These are phyloP conservation scores for Atta texana DNA, from an alignment of 1,140 invertebrate species.

Conservation along the genomic window DNA sequence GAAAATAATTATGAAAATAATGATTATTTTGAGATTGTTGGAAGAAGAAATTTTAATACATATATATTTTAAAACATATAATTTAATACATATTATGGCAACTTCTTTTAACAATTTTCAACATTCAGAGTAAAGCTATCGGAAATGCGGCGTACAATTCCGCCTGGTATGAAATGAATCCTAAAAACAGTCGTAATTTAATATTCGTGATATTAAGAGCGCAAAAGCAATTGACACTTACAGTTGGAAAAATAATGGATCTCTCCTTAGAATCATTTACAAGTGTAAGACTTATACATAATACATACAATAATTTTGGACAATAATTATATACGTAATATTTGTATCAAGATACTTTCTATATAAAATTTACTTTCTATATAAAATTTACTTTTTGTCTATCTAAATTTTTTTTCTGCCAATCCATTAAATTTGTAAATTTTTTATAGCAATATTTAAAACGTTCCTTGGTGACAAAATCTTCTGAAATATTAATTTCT, in stretches of 20 bases:
- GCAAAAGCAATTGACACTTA: constrained; percentile 63
- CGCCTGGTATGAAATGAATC: constrained; percentile 64
- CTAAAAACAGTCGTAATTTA: constrained; percentile 52
- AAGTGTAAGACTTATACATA: constrained; percentile 54
- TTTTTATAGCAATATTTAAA: neutral
- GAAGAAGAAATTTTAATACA: neutral
- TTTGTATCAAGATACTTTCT: neutral
- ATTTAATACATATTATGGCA: neutral
- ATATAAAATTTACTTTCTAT: neutral
- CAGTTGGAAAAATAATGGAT: constrained; percentile 67
- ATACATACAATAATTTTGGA: constrained; percentile 15
- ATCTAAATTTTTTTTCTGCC: neutral
- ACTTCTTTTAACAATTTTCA: neutral
- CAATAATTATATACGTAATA: constrained; percentile 14
- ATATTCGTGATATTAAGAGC: constrained; percentile 63
- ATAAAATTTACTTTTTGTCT: neutral
- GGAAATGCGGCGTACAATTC: constrained; percentile 49
- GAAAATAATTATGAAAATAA: neutral
- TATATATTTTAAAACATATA: neutral
- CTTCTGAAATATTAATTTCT: neutral
- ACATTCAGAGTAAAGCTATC: constrained; percentile 51
- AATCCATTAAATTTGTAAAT: neutral
- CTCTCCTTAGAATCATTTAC: constrained; percentile 69
- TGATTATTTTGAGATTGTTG: neutral
- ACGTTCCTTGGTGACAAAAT: neutral